These are phyloP conservation scores for Phania funesta DNA, from an alignment of 2,888 invertebrate genomes.

Conservation along the genomic window DNA sequence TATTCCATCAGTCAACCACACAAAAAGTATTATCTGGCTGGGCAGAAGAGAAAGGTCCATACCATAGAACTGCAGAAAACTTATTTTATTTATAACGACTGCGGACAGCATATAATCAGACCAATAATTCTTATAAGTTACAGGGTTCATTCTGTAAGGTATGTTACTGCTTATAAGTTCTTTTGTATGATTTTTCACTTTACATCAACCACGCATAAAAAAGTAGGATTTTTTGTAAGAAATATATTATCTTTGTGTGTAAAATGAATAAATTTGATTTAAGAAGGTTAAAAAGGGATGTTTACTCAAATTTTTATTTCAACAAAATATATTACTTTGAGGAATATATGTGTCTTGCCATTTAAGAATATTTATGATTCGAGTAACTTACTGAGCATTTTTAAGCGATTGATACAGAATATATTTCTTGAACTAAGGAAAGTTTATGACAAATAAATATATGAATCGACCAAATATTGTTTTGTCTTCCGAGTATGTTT, in stretches of 20 bases:
- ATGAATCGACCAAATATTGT: no score
- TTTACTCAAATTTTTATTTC: not conserved
- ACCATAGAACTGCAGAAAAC: constrained; percentile 70
- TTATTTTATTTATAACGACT: constrained; percentile 71
- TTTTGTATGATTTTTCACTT: constrained; percentile 18
- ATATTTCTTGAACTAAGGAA: no score
- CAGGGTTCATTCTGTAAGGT: constrained; percentile 71
- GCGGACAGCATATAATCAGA: constrained; percentile 77
- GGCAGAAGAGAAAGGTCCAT: constrained; percentile 52
- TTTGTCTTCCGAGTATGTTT: no score
- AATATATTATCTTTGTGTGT: constrained; percentile 68
- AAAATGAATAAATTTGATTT: constrained; percentile 54
- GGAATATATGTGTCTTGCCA: no score
- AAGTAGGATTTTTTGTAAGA: not conserved
- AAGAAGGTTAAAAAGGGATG: not conserved
- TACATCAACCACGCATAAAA: constrained; percentile 36
- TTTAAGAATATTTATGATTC: not conserved
- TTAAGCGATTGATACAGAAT: no score
- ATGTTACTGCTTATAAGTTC: constrained; percentile 38
- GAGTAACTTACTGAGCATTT: no score
- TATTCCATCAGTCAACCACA: constrained; percentile 17
- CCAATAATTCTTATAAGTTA: constrained; percentile 76
- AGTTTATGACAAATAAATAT: no score
- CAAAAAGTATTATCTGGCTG: constrained; percentile 15
- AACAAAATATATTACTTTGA: not conserved